A percentile compares a stretch with the other conserved stretches of the same genome.
Conservation (phyloP, 2,113 vertebrate genomes). For the Syngnathus typhle region DNA sequence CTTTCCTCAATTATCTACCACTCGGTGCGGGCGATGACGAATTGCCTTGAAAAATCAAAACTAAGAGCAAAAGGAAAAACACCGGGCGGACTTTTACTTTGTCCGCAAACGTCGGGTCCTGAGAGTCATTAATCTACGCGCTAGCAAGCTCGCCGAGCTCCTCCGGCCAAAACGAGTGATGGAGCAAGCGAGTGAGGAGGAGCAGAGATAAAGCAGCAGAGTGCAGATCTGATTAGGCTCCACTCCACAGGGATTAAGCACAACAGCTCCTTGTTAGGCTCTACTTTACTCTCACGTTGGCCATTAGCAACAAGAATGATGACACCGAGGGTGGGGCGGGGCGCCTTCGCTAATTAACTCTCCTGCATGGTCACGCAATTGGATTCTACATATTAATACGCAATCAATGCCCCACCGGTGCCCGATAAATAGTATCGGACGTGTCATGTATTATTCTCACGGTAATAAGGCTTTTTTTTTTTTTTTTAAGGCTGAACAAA, state of each 20-base stretch:
- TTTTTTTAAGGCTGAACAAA: conserved; percentile 38
- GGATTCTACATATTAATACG: conserved; percentile 33
- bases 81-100: conserved; percentile 34
- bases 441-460: conserved; percentile 35
- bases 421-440: conserved; percentile 43
- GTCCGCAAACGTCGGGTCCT: conserved; percentile 35
- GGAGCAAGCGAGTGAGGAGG: conserved; percentile 39
- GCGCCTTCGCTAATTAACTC: conserved; percentile 37
- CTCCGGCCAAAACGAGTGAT: conserved; percentile 44
- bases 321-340: conserved; percentile 4
- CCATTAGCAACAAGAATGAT: conserved; percentile 42
- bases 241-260: conserved; percentile 56
- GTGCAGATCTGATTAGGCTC: conserved; percentile 57
- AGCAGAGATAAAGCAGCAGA: conserved; percentile 49
- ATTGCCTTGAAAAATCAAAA: conserved; percentile 23
- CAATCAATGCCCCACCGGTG: conserved; percentile 35
- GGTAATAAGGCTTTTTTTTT: conserved; percentile 19
- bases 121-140: conserved; percentile 52
- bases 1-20: conserved; percentile 45
- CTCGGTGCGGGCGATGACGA: conserved; percentile 40
- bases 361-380: conserved; percentile 32
- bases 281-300: conserved; percentile 39
- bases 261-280: conserved; percentile 51
- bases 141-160: conserved; percentile 27
- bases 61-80: conserved; percentile 13